Conservation (phyloP, 2,888 invertebrate species). For the Mystacides longicornis region DNA sequence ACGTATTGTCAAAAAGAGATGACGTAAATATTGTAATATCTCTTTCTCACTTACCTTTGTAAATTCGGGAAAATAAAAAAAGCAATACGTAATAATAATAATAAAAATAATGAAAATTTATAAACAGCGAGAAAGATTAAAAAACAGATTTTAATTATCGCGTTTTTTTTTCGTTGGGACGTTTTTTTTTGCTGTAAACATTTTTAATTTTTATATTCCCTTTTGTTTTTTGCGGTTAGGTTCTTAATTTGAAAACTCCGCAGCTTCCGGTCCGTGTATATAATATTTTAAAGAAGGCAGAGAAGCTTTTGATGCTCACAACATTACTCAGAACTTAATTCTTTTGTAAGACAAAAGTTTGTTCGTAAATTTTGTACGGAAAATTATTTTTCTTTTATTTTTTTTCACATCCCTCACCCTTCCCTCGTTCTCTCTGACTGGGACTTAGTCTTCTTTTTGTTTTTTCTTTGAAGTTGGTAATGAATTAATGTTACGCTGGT, state of each 20-base stretch:
- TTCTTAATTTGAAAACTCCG: not conserved
- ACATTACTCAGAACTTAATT: not conserved
- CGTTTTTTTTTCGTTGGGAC: not conserved
- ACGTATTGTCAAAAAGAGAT: constrained; percentile 24
- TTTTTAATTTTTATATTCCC: constrained; percentile 1
- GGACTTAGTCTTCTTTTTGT: too few species aligned
- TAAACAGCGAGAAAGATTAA: constrained; percentile 1
- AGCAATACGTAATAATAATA: too few species aligned
- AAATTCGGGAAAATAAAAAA: constrained; percentile 19
- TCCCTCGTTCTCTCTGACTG: too few species aligned
- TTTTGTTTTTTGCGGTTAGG: not conserved
- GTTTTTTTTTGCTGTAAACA: not conserved
- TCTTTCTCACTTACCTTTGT: constrained; percentile 17
- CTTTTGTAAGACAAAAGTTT: constrained; percentile 1
- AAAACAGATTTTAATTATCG: constrained; percentile 4
- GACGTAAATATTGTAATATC: constrained; percentile 18
- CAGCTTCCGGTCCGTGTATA: too few species aligned
- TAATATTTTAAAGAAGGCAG: too few species aligned
- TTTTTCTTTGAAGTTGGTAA: too few species aligned
- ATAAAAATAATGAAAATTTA: not conserved
- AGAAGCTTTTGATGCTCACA: not conserved
- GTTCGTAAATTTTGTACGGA: constrained; percentile 1
- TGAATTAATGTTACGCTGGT: too few species aligned
- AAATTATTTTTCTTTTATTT: not conserved
- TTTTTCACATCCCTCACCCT: not conserved